Conservation (phyloP, 1,140 invertebrate species). For the Penaeus chinensis region DNA sequence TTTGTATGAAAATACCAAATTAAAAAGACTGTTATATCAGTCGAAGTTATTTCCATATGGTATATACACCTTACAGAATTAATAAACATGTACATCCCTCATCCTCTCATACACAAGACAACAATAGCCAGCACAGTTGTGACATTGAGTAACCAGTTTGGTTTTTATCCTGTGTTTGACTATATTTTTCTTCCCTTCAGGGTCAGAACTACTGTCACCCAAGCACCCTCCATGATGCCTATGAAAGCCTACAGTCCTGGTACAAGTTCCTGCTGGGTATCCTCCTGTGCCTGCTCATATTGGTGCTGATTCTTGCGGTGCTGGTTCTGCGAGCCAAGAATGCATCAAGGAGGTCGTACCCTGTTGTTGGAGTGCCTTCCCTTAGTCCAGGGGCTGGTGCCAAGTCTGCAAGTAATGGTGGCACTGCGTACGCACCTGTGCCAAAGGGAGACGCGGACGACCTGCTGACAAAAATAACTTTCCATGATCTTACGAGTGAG, state of each 20-base stretch:
- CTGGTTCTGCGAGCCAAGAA: constrained; percentile 27
- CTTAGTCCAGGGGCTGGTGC: background rate
- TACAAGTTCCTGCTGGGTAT: constrained; percentile 26
- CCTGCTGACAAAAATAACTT: constrained; percentile 40
- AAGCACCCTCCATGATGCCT: constrained; percentile 11
- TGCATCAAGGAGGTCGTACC: background rate
- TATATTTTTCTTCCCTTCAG: constrained; percentile 23
- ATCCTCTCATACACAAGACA: no score
- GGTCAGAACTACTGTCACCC: constrained; percentile 45
- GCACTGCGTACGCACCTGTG: constrained; percentile 12
- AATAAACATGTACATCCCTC: no score
- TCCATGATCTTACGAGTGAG: constrained; percentile 50
- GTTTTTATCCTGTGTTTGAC: background rate
- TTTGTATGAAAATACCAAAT: no score
- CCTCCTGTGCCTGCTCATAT: constrained; percentile 23
- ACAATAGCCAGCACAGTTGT: no score
- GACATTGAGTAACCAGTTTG: background rate
- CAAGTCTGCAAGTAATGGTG: constrained; percentile 30
- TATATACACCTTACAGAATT: no score
- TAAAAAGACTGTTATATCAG: no score
- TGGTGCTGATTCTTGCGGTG: constrained; percentile 41
- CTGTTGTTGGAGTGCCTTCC: background rate
- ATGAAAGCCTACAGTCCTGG: constrained; percentile 37
- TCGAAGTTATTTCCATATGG: no score
- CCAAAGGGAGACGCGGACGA: constrained; percentile 19